Evolutionary conservation across 2,797 vertebrate species (phyloP), one percentile per base, ranked within the genome.

Genomic region (Smutsia temminckii): DNA sequence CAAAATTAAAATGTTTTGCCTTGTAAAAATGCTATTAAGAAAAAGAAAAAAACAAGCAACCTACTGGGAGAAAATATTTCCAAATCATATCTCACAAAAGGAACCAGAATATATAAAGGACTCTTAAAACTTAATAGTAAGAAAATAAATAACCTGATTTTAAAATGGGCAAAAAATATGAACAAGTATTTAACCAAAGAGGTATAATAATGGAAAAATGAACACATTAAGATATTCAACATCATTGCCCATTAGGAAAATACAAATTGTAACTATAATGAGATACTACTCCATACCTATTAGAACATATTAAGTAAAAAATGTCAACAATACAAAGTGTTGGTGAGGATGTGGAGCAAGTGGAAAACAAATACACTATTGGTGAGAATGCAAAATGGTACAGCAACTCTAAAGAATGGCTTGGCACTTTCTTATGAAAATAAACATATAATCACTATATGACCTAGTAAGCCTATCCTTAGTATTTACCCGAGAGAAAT

Each of bases 1-100:
- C 77, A 91, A 79, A 87, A 92, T 80, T 63, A 55, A 85, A 91
- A 80, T 85, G 8, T 42, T 95, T 72, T 93, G 77, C 61, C 83
- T 86, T 83, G 11, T 64, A 57, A 96, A 85, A 79, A 88, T 6
- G 25, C 14, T 66, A 66, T 55, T 90, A 92, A 87, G 74, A 59
- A 71, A 87, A 69, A 64, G 29, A 53, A 53, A 51, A 93, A 94
- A 86, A 91, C 20, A 89, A 75, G 66, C 53, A 78, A 78, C 3
- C 68, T 29, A 89, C 0, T 55, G 27, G 40, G 34, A 91, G 42
- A 89, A 95, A 91, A 79, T 85, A 80, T 46, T 69, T 95, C 27
- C 9, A 86, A 61, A 80, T 74, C 34, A 68, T 55, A 63, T 27
- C 29, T 37, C 75, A 85, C 55, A 55, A 66, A 66, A 46, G 16